Evolutionary conservation across 2,888 invertebrate genomes (phyloP), one percentile per base, ranked within the genome.

Genomic region (Allolobophora icterica): DNA sequence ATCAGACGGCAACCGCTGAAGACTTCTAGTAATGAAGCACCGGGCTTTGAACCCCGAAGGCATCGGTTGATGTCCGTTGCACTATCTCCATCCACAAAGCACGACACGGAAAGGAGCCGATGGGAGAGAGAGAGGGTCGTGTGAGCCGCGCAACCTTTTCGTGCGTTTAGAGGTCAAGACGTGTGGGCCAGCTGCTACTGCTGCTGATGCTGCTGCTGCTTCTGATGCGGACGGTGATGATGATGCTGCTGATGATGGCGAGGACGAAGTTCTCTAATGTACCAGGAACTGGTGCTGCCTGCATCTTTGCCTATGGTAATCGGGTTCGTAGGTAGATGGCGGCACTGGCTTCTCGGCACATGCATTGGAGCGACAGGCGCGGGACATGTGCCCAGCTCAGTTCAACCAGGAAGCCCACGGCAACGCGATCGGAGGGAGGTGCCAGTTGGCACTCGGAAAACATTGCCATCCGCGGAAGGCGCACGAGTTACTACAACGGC

Each of bases 111-210:
- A 52, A 24, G 21, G 52, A 52, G 52, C 52, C 52, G 11, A 52
- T 24, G 24, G 15, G 45, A 19, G 3, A 24, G 24, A 52, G 52
- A 42, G 42, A 1, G 42, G 42, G 52, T 52, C 52, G 52, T 52
- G 52, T 52, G 52, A 52, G 52, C 52, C 21, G 30, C 71, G 30
- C 71, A n/a, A 71, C 71, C 71, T 71, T 71, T 71, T 11, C n/a
- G n/a, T 71, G 71, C 71, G n/a, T 71, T 71, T 71, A n/a, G 71
- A 71, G 71, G 71, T 71, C n/a, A 71, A 30, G 71, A 71, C 71
- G 71, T 1, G 1, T n/a, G 71, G n/a, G 30, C 71, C 71, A 71
- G 71, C 71, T 71, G 71, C 71, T 58, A 24, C 58, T 58, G 58
- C 30, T 58, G 58, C 58, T 24, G 58, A 24, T 30, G 24, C 5